Base-by-base conservation (phyloP, 1,140 invertebrate species). In the Bombus picipes region DNA sequence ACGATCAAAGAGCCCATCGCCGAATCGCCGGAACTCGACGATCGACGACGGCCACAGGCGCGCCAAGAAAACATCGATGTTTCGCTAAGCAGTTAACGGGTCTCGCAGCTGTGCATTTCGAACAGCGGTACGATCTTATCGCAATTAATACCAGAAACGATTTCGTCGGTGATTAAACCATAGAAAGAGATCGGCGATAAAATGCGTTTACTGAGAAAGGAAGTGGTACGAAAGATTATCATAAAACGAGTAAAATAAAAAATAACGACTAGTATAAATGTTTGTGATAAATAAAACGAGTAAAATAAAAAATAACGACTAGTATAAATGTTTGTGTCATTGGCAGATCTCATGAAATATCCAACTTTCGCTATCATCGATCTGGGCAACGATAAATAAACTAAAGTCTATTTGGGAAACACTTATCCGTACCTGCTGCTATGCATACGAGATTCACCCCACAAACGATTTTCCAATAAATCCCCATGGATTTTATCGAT, bases 1-100 rank as follows among this genome's bases (percentile, higher is more conserved):
- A 90, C 88, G 89, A 90, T 90, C 89, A 90, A 90, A 90, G 89
- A 88, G 86, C 86, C 86, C 76, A 90, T 90, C 83, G 89, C 89
- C 89, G 88, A 90, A 90, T 90, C 89, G 86, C 80, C 68, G 76
- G 76, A 90, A 87, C 81, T 90, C 81, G 78, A 43, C 86, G 89
- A 87, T 87, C 89, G 81, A 39, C 81, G 74, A 82, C 62, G 68
- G 43, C 88, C 88, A 88, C 71, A 70, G 79, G 86, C 86, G 13
- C 65, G n/a, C 86, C 59, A 65, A 34, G 78, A 73, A 88, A 83
- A 86, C 66, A 73, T 86, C 89, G 86, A 88, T 90, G 85, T 79
- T 87, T 81, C 76, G 84, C 75, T 70, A 83, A 87, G 41, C 66
- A 78, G 81, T 84, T 74, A 84, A 71, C 72, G 74, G 73, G 65